Evolutionary conservation across 2,113 vertebrate species (phyloP), one percentile per base, ranked within the genome.

Genomic region (Diglossa brunneiventris): DNA sequence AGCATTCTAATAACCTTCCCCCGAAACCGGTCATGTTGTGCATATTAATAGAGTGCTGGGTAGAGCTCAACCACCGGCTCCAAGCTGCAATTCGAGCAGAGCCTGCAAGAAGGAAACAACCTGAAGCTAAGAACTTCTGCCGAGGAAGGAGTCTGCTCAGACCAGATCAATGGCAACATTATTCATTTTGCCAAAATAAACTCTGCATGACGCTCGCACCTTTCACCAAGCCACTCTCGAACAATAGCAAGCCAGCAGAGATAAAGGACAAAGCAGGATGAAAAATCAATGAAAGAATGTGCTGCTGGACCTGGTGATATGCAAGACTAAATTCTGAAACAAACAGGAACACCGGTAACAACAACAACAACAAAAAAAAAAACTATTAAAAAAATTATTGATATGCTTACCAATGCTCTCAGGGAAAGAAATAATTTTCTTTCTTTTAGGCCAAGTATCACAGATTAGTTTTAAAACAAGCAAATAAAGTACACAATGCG

Each of bases 1-100:
- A 98, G 98, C 98, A 98, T 98, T 98, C 98, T 99, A 99, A 99
- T 99, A 98, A 98, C 98, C 96, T 97, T 98, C 98, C 98, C 95
- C 98, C 89, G 95, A 97, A 98, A 98, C 98, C 96, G 92, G 96
- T 97, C 98, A 98, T 98, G 98, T 98, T 98, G 98, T 98, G 98
- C 98, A 98, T 98, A 98, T 98, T 98, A 98, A 98, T 98, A 96
- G 96, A 98, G 97, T 69, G 94, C 97, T 69, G 97, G 95, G 92
- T 95, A 96, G 95, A 97, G 96, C 70, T 93, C 94, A 96, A 93
- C 42, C 92, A 97, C 95, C 63, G 92, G 96, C 95, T 97, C 96
- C 90, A 64, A 86, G 75, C 86, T 68, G 95, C 92, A 93, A 95
- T 95, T 94, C 55, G 90, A 92, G 96, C 96, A 39, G 75, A 94